Evolutionary conservation across 2,888 invertebrate genomes (phyloP).

Genomic region (Leptopilina syphax): DNA sequence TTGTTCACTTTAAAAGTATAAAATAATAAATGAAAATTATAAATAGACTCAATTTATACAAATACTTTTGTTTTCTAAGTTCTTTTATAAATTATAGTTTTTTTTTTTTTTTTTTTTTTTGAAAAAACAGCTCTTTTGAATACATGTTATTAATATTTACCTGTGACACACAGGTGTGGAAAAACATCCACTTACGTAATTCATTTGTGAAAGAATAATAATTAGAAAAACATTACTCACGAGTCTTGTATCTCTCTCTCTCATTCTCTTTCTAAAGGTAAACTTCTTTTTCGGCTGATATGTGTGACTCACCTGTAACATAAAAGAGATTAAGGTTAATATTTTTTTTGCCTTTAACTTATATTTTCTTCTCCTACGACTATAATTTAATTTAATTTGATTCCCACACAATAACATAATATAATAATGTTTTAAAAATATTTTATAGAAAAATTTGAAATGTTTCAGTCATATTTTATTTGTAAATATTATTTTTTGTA

Average conservation of each 20-base stretch:
- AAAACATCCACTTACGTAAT: conserved; percentile 8
- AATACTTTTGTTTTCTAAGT: neutral
- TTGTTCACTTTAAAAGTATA: too few relatives aligned
- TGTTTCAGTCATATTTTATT: too few relatives aligned
- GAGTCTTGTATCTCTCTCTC: neutral
- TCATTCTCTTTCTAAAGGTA: neutral
- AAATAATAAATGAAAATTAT: too few relatives aligned
- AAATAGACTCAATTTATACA: too few relatives aligned
- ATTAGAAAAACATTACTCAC: conserved; percentile 18
- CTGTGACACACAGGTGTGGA: neutral
- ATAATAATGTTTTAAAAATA: too few relatives aligned
- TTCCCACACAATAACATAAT: too few relatives aligned
- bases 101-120: too few relatives aligned
- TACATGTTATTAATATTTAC: neutral
- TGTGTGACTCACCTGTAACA: conserved; percentile 34
- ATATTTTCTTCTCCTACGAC: too few relatives aligned
- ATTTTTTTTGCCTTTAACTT: neutral
- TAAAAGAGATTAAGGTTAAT: neutral
- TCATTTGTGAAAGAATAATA: neutral
- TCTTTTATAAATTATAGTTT: neutral
- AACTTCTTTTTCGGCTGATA: neutral
- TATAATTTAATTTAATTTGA: too few relatives aligned
- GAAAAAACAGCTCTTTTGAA: too few relatives aligned
- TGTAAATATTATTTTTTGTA: too few relatives aligned
- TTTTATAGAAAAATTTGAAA: too few relatives aligned